Evolutionary conservation across 2,113 vertebrate species (phyloP), one percentile per base, ranked within the genome.

Genomic region (Nyctereutes procyonoides): DNA sequence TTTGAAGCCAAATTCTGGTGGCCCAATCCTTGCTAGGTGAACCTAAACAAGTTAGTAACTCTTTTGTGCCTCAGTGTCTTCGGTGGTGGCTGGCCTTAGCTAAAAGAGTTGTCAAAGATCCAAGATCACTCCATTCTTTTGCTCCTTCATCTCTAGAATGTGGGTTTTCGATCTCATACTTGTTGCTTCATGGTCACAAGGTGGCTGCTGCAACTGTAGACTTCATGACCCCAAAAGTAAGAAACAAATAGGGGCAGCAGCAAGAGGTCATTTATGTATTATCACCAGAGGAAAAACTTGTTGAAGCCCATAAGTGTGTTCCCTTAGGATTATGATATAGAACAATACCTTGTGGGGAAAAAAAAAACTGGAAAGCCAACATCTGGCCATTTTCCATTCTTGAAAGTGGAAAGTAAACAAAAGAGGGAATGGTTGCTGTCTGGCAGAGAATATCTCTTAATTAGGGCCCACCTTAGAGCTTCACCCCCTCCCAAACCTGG

Each of bases 1-100:
- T 62, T 38, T 51, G 62, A 30, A 8, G 80, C 74, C 53, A 62
- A 38, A 56, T 28, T 81, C 63, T 53, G 30, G 30, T 17, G 84
- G 14, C 85, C 30, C 24, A 26, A 43, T 35, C 38, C 55, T 82
- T 0, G 0, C 17, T 24, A 1, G n/a, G 51, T 17, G 43, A 38
- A 38, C 32, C 30, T 53, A 32, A 69, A 5, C 81, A 77, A 67
- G 71, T 62, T 24, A 53, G 24, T 53, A 10, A 56, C 8, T 43
- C 63, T 17, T 81, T 16, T 17, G 38, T 38, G 26, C 26, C 76
- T 71, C 16, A 8, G 9, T 51, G 17, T 60, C 60, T 74, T 55
- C 58, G 35, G 26, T 11, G n/a, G n/a, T n/a, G n/a, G n/a, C 14
- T 19, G 7, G 26, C 67, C 28, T 26, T 90, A 8, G 11, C 28